These are phyloP conservation scores for Luperina nickerlii DNA, from an alignment of 2,888 invertebrate species.

Conservation along the genomic window DNA sequence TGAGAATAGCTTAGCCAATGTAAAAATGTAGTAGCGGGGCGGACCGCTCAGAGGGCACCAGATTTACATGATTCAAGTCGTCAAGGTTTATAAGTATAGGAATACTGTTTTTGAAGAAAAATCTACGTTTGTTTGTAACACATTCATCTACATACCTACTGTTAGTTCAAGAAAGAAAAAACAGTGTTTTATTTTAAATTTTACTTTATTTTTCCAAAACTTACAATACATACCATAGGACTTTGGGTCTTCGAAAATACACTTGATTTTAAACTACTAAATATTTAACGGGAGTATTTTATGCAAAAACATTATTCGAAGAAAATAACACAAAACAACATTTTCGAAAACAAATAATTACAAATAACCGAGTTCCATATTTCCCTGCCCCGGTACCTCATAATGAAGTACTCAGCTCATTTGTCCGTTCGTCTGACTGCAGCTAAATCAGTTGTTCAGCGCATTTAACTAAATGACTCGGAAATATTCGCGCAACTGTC, in stretches of 20 bases:
- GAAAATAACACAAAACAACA: not conserved
- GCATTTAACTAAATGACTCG: slow-evolving; percentile 67
- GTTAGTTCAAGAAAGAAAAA: not conserved
- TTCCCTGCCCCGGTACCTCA: slow-evolving; percentile 69
- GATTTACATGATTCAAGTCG: not conserved
- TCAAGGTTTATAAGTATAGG: not conserved
- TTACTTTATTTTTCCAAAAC: not conserved
- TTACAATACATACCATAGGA: not conserved
- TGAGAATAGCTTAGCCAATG: not conserved
- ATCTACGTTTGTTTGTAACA: not conserved
- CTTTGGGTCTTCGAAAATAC: not conserved
- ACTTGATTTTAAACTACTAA: not conserved
- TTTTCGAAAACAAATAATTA: not conserved
- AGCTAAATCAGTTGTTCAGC: slow-evolving; percentile 67
- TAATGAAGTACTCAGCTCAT: slow-evolving; percentile 82
- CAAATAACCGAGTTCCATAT: slow-evolving; percentile 31
- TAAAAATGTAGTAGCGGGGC: not conserved
- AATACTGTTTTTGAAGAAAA: no score
- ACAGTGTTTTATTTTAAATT: not conserved
- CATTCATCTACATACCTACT: not conserved
- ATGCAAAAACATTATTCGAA: not conserved
- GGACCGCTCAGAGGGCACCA: not conserved
- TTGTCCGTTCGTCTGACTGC: slow-evolving; percentile 73
- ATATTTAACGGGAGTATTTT: not conserved
- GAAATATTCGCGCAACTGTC: slow-evolving; percentile 61